These are phyloP conservation scores for Epiblema foenella DNA, from an alignment of 2,888 invertebrate species.

Conservation along the genomic window DNA sequence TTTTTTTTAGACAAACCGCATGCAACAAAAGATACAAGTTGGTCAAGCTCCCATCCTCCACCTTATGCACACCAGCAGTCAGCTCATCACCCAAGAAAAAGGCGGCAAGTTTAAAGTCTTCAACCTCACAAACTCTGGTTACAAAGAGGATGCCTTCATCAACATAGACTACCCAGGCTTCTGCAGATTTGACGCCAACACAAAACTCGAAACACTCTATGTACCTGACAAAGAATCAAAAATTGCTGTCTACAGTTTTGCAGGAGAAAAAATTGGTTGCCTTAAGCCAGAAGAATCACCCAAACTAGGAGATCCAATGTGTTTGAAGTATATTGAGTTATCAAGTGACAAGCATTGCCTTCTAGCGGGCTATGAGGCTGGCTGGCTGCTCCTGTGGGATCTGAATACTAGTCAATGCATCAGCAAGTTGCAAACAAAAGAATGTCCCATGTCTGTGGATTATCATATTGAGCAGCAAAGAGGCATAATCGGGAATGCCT, in stretches of 20 bases:
- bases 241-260: constrained; percentile 80
- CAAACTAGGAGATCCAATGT: constrained; percentile 87
- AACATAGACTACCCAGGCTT: constrained; percentile 88
- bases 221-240: constrained; percentile 87
- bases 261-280: constrained; percentile 72
- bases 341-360: constrained; percentile 81
- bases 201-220: constrained; percentile 86
- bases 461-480: constrained; percentile 87
- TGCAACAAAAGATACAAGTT: constrained; percentile 87
- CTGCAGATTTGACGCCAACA: constrained; percentile 87
- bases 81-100: constrained; percentile 90
- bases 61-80: constrained; percentile 85
- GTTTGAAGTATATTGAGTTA: constrained; percentile 82
- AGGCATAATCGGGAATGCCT: constrained; percentile 88
- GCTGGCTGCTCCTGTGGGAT: constrained; percentile 90
- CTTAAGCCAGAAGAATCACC: constrained; percentile 70
- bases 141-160: constrained; percentile 83
- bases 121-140: constrained; percentile 85
- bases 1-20: constrained; percentile 88
- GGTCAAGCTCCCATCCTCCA: constrained; percentile 87
- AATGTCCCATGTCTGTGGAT: constrained; percentile 89
- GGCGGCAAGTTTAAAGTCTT: constrained; percentile 89
- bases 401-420: constrained; percentile 85
- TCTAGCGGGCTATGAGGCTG: constrained; percentile 90
- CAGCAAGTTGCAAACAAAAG: constrained; percentile 84